These are phyloP conservation scores for Neotragus moschatus DNA, from an alignment of 2,113 vertebrate genomes.

Conservation along the genomic window DNA sequence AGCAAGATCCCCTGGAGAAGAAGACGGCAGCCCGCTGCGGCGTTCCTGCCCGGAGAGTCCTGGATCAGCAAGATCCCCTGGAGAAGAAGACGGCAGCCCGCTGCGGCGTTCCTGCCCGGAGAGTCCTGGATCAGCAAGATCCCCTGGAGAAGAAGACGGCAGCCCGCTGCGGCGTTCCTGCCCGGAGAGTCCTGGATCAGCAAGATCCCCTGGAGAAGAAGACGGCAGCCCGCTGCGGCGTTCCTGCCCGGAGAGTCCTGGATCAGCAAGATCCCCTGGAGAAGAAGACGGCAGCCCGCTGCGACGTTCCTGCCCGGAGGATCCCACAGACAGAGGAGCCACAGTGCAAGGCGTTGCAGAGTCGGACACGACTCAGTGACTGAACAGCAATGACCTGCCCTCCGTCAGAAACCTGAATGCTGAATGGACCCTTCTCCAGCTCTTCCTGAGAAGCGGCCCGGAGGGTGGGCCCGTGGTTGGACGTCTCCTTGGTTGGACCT, in stretches of 20 bases:
- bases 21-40: not conserved
- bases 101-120: not conserved
- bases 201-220: not conserved
- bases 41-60: not conserved
- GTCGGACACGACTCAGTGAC: fast-evolving
- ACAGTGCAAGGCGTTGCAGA: not conserved
- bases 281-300: not conserved
- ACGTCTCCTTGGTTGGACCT: not conserved
- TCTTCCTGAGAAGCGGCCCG: not conserved
- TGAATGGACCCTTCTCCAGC: not conserved
- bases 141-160: not conserved
- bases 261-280: not conserved
- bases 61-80: not conserved
- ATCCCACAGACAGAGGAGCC: not conserved
- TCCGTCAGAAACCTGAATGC: not conserved
- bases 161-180: not conserved
- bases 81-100: not conserved
- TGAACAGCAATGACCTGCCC: not conserved
- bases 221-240: fast-evolving
- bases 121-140: not conserved
- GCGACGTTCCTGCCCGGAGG: not conserved
- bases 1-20: not conserved
- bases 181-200: not conserved
- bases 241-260: not conserved
- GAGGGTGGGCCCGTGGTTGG: not conserved